A percentile compares a stretch with the other conserved stretches of the same genome.
Evolutionary conservation across 2,888 invertebrate species (phyloP).

Genomic region (Prosapia bicincta): DNA sequence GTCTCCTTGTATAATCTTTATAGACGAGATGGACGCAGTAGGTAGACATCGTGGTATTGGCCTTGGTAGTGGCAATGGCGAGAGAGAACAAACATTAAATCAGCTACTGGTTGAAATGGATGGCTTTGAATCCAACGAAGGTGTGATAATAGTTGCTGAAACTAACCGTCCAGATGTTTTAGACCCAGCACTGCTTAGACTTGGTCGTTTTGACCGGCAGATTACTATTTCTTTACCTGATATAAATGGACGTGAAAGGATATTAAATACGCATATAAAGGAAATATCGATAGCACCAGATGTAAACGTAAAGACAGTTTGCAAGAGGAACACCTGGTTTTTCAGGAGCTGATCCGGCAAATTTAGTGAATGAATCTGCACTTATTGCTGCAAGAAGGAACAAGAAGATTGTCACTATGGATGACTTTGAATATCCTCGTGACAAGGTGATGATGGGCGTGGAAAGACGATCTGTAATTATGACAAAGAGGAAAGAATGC

Average conservation of each 20-base stretch:
- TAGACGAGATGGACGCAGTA: constrained; percentile 38
- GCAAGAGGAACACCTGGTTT: constrained; percentile 27
- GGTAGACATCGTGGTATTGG: constrained; percentile 33
- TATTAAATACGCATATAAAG: constrained; percentile 26
- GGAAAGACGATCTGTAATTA: too few species aligned
- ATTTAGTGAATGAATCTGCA: too few species aligned
- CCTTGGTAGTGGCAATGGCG: constrained; percentile 34
- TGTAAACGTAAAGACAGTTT: neutral
- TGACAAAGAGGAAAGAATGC: too few species aligned
- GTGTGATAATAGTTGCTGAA: constrained; percentile 35
- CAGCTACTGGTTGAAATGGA: constrained; percentile 42
- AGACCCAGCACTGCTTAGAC: too few species aligned
- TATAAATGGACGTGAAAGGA: too few species aligned
- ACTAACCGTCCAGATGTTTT: too few species aligned
- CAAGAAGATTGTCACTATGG: too few species aligned
- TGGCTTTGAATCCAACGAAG: constrained; percentile 34
- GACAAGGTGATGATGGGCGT: too few species aligned
- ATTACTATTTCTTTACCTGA: too few species aligned
- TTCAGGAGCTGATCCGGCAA: constrained; percentile 22
- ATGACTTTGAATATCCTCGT: too few species aligned
- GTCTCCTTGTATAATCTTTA: constrained; percentile 37
- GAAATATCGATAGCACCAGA: neutral
- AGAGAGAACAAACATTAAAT: constrained; percentile 38
- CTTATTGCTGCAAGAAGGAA: too few species aligned
- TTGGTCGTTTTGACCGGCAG: too few species aligned